These are phyloP conservation scores for Himalopsyche kuldschensis DNA, from an alignment of 2,888 invertebrate genomes.

Conservation along the genomic window DNA sequence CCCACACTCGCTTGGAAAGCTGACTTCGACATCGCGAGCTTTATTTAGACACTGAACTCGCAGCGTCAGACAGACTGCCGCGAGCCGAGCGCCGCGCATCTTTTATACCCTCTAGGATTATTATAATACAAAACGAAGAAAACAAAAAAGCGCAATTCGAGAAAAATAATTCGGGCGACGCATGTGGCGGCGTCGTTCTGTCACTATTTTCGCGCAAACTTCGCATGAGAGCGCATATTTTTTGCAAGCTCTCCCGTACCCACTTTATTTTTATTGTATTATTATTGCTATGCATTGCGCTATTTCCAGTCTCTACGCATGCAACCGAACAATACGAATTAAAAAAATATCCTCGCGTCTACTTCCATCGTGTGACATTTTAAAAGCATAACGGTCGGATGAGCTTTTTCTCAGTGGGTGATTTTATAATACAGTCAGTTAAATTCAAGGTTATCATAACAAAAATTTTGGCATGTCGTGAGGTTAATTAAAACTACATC, in stretches of 20 bases:
- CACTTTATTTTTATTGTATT: background rate
- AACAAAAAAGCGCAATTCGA: background rate
- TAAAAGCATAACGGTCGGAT: too few species aligned
- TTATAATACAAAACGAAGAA: background rate
- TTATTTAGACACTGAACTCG: slow-evolving; percentile 30
- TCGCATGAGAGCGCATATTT: background rate
- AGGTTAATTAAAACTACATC: background rate
- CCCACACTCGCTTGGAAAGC: background rate
- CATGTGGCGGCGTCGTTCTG: background rate
- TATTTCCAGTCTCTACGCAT: background rate
- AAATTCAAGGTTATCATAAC: background rate
- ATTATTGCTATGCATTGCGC: background rate
- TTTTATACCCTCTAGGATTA: slow-evolving; percentile 23
- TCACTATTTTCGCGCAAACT: background rate
- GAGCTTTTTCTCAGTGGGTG: background rate
- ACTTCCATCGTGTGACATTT: too few species aligned
- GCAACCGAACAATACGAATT: too few species aligned
- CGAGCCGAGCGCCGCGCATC: background rate
- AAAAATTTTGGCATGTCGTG: background rate
- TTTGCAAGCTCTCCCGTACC: background rate
- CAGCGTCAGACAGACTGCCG: slow-evolving; percentile 20
- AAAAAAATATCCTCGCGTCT: too few species aligned
- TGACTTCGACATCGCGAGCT: slow-evolving; percentile 1
- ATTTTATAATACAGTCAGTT: background rate
- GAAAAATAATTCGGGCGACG: background rate